phyloP scores from a whole-genome alignment of 2,888 invertebrate species.

The Volucella inflata region DNA sequence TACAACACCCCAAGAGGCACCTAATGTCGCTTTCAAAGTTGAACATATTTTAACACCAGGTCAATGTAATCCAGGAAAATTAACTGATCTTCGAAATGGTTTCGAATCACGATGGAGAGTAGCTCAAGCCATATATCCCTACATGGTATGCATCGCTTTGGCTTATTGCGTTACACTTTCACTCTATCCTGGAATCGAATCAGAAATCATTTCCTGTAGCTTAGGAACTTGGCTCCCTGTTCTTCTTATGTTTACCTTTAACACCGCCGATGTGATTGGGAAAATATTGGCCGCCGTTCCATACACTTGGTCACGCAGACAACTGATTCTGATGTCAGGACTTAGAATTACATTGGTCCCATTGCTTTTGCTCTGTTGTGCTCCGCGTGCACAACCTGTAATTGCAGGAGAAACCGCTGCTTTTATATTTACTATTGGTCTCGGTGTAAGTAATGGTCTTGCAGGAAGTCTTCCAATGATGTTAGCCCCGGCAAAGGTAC shows the following conservation, averaged over 20 bases:
- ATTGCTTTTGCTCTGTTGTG: slow-evolving; percentile 91
- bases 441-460: slow-evolving; percentile 94
- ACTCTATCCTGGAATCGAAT: slow-evolving; percentile 95
- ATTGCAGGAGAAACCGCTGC: slow-evolving; percentile 88
- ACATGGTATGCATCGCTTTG: slow-evolving; percentile 94
- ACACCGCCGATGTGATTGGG: slow-evolving; percentile 93
- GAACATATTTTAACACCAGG: slow-evolving; percentile 83
- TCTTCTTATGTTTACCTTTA: slow-evolving; percentile 94
- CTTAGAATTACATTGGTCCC: slow-evolving; percentile 91
- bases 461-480: slow-evolving; percentile 97
- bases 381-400: slow-evolving; percentile 90
- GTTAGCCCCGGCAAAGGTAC: slow-evolving; percentile 93
- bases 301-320: slow-evolving; percentile 92
- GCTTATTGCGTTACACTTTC: slow-evolving; percentile 96
- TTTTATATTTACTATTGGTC: slow-evolving; percentile 87
- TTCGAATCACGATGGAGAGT: slow-evolving; percentile 89
- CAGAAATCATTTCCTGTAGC: slow-evolving; percentile 93
- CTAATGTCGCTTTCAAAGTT: slow-evolving; percentile 83
- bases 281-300: slow-evolving; percentile 90
- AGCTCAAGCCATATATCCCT: slow-evolving; percentile 93
- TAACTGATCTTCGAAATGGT: slow-evolving; percentile 82
- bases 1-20: slow-evolving; percentile 80
- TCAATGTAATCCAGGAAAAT: slow-evolving; percentile 81
- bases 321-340: slow-evolving; percentile 90
- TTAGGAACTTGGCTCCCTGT: slow-evolving; percentile 96